Evolutionary conservation across 2,797 vertebrate genomes (phyloP), one percentile per base, ranked within the genome.

Genomic region (Apogon talboti): DNA sequence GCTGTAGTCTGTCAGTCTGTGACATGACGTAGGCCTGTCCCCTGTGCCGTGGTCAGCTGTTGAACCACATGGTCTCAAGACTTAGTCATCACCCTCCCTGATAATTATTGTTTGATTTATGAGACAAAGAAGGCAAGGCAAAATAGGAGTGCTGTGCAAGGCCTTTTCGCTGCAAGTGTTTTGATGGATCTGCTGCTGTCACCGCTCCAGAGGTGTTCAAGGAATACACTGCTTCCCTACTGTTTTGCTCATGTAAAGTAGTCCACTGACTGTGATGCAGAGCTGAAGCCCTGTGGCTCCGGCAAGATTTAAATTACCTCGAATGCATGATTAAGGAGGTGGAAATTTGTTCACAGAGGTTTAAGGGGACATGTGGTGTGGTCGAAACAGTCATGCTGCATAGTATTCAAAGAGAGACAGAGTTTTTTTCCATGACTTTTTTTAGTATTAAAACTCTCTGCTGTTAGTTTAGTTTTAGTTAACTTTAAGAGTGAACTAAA

Each of bases 91-190:
- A 63, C 41, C 71, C 62, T 70, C 50, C 57, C 41, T 77, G 68
- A 65, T 86, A 70, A 88, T 86, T 83, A 84, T 66, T 53, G 72
- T 52, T 54, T 87, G 86, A 89, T 90, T 87, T 71, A 89, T 86
- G 74, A 82, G 44, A 61, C 54, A 48, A 12, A 59, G 46, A 47
- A 28, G 38, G 71, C 6, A 40, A 71, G 11, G 40, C 57, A 50
- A 53, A 40, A 28, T 7, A 37, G 19, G 64, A 52, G 24, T 51
- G 40, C 38, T 52, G 28, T 49, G 51, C 38, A 71, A 68, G 66
- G 62, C 60, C 19, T 14, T 60, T 63, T 49, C 24, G n/a, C 47
- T 1, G 14, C 24, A 37, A 53, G 21, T 41, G 51, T 58, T 69
- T 53, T 78, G 79, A 84, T 81, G 65, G 60, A 87, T 84, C 49